Evolutionary conservation across 2,797 vertebrate genomes (phyloP), one percentile per base, ranked within the genome.

Genomic region (Anniella stebbinsi): DNA sequence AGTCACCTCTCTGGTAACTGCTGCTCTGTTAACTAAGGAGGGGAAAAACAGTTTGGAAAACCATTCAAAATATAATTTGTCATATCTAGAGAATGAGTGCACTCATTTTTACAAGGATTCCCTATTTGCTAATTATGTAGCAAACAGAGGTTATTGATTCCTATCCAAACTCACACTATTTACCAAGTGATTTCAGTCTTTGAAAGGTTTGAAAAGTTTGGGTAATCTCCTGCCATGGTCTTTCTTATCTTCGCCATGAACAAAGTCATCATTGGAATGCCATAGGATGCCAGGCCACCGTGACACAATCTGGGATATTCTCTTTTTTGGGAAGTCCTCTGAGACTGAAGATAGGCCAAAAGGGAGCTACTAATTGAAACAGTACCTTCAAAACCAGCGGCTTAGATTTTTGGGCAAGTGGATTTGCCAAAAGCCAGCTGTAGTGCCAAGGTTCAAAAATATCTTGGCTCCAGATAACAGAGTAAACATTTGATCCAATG

Each of bases 341-440:
- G 80, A 88, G 38, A 28, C 54, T 83, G n/a, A 45, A 73, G 48
- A 54, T 36, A 69, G 70, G 63, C 60, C n/a, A 77, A 69, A 77
- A 36, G 25, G 33, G 15, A 51, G 41, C 4, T 11, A 66, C 4
- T 11, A 66, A 36, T 7, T 36, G 38, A 38, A 84, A 77, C 1
- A 67, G 41, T 18, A n/a, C 9, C 13, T 67, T 77, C 23, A 63
- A 67, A 76, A 51, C 4, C 54, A 69, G 60, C 25, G n/a, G 41
- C 66, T 51, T 86, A 86, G 51, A 57, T 86, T 75, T 38, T 38
- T 86, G 75, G 51, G n/a, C 82, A 77, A 69, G 83, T 2, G 13
- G 60, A 48, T 66, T 67, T 87, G 41, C 57, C 75, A 41, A 84
- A 51, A 66, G 9, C 33, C 72, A 75, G 72, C 41, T 84, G 45